A percentile compares a stretch with the other conserved stretches of the same genome.
phyloP scores from a whole-genome alignment of 2,888 invertebrate species.

The Scaeva pyrastri region DNA sequence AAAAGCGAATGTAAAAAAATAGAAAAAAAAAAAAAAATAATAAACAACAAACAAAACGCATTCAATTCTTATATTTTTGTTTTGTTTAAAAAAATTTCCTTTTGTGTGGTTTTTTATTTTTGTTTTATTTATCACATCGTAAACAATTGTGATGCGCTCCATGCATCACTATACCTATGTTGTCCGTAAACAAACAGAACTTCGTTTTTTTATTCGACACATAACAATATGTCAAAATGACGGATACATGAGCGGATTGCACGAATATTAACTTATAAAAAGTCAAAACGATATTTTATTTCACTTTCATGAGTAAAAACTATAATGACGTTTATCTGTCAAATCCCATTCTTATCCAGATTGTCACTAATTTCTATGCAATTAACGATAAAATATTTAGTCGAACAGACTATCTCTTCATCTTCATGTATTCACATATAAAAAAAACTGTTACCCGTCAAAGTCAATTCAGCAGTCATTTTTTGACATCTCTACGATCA shows the following conservation, averaged over 20 bases:
- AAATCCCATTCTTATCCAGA: too few relatives aligned
- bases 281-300: too few relatives aligned
- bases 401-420: too few relatives aligned
- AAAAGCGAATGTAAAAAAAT: background rate
- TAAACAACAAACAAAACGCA: constrained; percentile 36
- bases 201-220: constrained; percentile 5
- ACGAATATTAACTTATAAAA: too few relatives aligned
- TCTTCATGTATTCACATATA: too few relatives aligned
- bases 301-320: too few relatives aligned
- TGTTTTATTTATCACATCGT: constrained; percentile 53
- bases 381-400: too few relatives aligned
- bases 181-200: constrained; percentile 21
- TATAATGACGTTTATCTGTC: too few relatives aligned
- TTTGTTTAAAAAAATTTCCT: constrained; percentile 46
- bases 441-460: too few relatives aligned
- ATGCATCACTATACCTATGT: constrained; percentile 5
- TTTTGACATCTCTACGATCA: too few relatives aligned
- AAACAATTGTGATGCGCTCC: constrained; percentile 60
- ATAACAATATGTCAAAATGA: constrained; percentile 42
- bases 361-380: too few relatives aligned
- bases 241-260: constrained; percentile 11
- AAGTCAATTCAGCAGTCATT: too few relatives aligned
- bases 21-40: constrained; percentile 11
- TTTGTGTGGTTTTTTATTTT: constrained; percentile 51
- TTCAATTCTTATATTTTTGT: constrained; percentile 45